Conservation (phyloP, 2,797 vertebrate genomes). For the Falco concolor region DNA sequence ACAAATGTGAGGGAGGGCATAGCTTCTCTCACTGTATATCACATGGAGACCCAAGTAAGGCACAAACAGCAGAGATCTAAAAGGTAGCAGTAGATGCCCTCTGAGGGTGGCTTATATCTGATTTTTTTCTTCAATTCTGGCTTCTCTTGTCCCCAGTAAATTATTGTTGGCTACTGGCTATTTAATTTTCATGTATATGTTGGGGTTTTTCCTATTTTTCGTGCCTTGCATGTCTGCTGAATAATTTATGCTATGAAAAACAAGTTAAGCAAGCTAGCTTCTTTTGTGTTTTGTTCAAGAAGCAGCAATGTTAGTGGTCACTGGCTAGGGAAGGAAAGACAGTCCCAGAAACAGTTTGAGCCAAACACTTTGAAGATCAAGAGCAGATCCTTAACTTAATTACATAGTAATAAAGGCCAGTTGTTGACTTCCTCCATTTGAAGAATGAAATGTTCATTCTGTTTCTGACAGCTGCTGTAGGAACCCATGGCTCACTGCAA, state of each 20-base stretch:
- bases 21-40: not conserved
- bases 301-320: not conserved
- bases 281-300: not conserved
- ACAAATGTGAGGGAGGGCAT: not conserved
- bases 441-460: slow-evolving; percentile 2
- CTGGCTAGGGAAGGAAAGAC: not conserved
- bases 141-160: not conserved
- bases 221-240: not conserved
- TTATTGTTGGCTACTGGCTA: not conserved
- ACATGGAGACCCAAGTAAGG: not conserved
- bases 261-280: not conserved
- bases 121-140: not conserved
- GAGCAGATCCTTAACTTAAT: slow-evolving; percentile 36
- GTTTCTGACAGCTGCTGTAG: slow-evolving; percentile 1
- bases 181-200: not conserved
- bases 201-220: not conserved
- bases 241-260: slow-evolving; percentile 5
- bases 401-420: slow-evolving; percentile 25
- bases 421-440: slow-evolving; percentile 19
- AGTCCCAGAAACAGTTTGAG: not conserved
- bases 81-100: not conserved
- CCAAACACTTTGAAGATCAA: slow-evolving; percentile 21
- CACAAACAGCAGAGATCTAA: not conserved
- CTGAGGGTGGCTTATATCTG: not conserved
- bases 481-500: not conserved